Percentiles rank a stretch among this genome's conserved stretches.
Evolutionary conservation across 2,888 invertebrate genomes (phyloP).

Genomic region (Asteroscopus sphinx): DNA sequence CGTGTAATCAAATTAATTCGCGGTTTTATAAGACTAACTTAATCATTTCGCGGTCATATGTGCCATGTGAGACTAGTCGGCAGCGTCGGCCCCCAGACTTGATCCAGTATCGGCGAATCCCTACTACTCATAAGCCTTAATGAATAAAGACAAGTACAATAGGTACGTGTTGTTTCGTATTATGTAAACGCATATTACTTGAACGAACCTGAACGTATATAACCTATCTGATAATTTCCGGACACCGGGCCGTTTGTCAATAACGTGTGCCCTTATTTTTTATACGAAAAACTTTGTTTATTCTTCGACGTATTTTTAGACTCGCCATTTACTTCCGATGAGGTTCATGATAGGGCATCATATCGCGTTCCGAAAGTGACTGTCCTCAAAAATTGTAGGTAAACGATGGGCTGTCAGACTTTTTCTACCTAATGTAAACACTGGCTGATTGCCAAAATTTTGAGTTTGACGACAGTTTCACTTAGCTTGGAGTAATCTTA

Average conservation of each 20-base stretch:
- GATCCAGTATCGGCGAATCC: too few relatives aligned
- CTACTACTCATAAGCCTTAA: too few relatives aligned
- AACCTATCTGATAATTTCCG: constrained; percentile 36
- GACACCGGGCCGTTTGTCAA: constrained; percentile 29
- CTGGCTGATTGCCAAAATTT: constrained; percentile 36
- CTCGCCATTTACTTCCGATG: constrained; percentile 51
- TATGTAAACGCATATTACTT: too few relatives aligned
- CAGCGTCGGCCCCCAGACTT: too few relatives aligned
- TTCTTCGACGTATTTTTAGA: constrained; percentile 43
- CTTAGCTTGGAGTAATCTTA: neutral
- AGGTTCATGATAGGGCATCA: constrained; percentile 49
- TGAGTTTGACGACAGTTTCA: neutral
- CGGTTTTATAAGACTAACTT: too few relatives aligned
- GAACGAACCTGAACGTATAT: constrained; percentile 13
- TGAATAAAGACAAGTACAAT: too few relatives aligned
- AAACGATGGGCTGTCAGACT: constrained; percentile 46
- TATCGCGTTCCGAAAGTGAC: constrained; percentile 42
- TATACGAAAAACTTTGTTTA: constrained; percentile 30
- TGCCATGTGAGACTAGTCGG: too few relatives aligned
- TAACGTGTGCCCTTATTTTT: constrained; percentile 33
- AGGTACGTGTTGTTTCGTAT: too few relatives aligned
- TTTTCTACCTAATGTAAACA: constrained; percentile 11
- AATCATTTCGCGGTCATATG: too few relatives aligned
- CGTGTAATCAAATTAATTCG: too few relatives aligned
- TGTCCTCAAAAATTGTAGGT: constrained; percentile 40